A percentile compares a stretch with the other conserved stretches of the same genome.
phyloP scores from a whole-genome alignment of 2,797 vertebrate species.

The Sebastolobus alascanus region DNA sequence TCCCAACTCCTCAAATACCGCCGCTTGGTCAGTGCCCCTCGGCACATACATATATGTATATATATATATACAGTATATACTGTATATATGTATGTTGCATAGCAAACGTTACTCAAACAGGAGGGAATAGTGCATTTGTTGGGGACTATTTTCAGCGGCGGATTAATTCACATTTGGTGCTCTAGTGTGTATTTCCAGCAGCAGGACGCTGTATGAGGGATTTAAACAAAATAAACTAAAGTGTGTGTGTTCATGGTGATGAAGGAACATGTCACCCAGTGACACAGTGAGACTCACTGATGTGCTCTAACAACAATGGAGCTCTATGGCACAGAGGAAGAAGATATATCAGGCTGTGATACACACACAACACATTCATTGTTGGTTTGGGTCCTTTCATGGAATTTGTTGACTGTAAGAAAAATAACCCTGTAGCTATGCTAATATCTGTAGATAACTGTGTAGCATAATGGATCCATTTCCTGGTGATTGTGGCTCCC shows the following conservation, averaged over 20 bases:
- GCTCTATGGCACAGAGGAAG: neutral
- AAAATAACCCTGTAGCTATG: neutral
- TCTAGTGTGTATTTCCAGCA: neutral
- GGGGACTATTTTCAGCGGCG: no score
- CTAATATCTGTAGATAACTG: neutral
- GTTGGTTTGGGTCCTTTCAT: neutral
- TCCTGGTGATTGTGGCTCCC: neutral
- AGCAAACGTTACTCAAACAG: no score
- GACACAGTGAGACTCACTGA: no score
- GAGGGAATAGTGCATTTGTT: no score
- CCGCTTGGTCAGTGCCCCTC: no score
- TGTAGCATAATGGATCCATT: neutral
- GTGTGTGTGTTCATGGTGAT: neutral
- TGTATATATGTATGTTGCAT: no score
- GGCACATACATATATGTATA: no score
- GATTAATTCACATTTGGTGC: no score
- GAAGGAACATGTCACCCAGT: neutral
- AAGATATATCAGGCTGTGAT: neutral
- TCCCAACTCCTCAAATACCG: no score
- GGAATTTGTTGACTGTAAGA: neutral
- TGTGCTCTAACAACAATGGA: no score
- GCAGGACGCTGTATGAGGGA: fast-evolving
- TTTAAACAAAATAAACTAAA: neutral
- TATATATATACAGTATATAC: no score
- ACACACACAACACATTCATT: neutral